Conservation (phyloP, 2,113 vertebrate genomes). For the Triplophysa tibetana region DNA sequence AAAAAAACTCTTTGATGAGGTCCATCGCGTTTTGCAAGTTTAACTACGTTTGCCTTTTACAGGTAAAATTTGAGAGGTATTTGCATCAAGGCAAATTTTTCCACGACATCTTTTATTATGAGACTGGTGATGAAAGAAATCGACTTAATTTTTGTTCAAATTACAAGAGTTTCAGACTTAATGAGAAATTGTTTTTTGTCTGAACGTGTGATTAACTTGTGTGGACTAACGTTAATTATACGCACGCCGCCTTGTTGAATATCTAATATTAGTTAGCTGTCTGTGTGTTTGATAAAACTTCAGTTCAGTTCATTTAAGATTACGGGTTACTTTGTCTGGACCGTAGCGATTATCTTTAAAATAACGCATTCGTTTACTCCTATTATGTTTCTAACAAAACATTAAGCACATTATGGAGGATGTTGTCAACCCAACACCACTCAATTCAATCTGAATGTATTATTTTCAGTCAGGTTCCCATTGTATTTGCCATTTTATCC, state of each 20-base stretch:
- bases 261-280: neutral
- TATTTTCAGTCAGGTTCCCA: neutral
- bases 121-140: neutral
- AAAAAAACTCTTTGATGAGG: neutral
- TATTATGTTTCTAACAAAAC: neutral
- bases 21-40: slow-evolving; percentile 6
- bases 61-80: neutral
- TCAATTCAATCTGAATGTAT: neutral
- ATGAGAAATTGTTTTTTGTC: neutral
- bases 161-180: neutral
- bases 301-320: neutral
- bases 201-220: neutral
- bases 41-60: neutral
- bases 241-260: neutral
- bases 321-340: neutral
- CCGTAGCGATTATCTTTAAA: neutral
- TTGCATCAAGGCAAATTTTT: slow-evolving; percentile 30
- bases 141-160: neutral
- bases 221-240: neutral
- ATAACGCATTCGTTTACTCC: neutral
- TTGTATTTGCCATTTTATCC: neutral
- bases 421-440: neutral
- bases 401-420: neutral
- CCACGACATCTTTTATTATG: neutral
- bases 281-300: neutral